Evolutionary conservation across 2,113 vertebrate genomes (phyloP), one percentile per base, ranked within the genome.

Genomic region (Hemiprocne comata): DNA sequence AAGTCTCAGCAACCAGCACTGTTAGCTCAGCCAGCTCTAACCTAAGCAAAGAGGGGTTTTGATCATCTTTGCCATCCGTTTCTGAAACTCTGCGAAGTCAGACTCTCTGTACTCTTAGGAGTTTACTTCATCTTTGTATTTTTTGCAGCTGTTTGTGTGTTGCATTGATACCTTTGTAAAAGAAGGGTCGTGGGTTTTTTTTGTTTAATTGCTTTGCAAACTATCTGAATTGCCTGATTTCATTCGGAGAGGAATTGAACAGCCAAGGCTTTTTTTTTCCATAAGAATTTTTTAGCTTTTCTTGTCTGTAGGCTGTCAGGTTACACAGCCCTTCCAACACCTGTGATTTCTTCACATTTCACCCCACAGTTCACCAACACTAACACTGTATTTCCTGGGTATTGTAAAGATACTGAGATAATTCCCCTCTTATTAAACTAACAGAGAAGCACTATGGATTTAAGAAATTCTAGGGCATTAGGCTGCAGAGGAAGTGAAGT

Each of bases 401-500:
- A 42, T 94, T 74, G 55, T 2, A 48, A 74, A 78, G 73, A 29
- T 66, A 29, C 29, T 46, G 46, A 58, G 25, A 36, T 36, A 57
- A 42, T 80, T 94, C 17, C 48, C 26, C 33, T 71, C 13, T 71
- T 86, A 67, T 71, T 88, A 57, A 55, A 23, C n/a, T 80, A 93
- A 85, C 29, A 44, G 73, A 85, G 67, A 94, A 94, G 72, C 51
- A 2, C 20, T 54, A 11, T 17, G 58, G 57, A 87, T 96, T 94
- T 89, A 88, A 97, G 87, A 94, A 86, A 92, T 83, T 88, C 81
- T 74, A 65, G 79, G 42, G 4, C 64, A 74, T 21, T 33, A 65
- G 65, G 26, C 64, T 60, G 36, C 44, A 82, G 84, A 94, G 92
- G 92, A 97, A 94, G 93, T 70, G 21, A 96, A 95, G 74, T 94